phyloP scores from a whole-genome alignment of 2,797 vertebrate genomes.

The Stomatorhinus walkeri region DNA sequence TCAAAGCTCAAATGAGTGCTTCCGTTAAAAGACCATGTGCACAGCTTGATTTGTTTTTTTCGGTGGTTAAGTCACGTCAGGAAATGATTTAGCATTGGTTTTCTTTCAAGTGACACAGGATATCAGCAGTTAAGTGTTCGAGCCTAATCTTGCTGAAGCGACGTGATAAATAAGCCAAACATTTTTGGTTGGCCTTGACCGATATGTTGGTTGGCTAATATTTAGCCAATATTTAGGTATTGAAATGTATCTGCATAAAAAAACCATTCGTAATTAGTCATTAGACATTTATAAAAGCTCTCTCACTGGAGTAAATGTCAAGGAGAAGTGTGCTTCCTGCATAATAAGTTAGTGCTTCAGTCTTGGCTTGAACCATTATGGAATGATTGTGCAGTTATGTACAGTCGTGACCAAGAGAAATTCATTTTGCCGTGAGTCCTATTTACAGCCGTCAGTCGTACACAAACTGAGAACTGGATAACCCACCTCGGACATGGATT shows the following conservation, averaged over 20 bases:
- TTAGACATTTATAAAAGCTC: background rate
- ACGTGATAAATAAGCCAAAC: background rate
- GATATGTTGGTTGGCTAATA: background rate
- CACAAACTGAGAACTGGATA: background rate
- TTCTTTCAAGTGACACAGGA: background rate
- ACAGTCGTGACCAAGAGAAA: background rate
- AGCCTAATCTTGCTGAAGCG: background rate
- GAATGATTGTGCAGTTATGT: background rate
- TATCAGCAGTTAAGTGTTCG: background rate
- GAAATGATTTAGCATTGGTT: background rate
- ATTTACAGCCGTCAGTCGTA: background rate
- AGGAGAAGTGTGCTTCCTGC: background rate
- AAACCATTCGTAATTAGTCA: background rate
- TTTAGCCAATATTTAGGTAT: background rate
- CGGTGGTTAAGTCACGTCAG: background rate
- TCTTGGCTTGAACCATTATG: background rate
- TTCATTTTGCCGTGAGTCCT: background rate
- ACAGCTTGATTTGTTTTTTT: background rate
- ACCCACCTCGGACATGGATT: background rate
- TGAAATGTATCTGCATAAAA: background rate
- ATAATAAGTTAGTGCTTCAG: background rate
- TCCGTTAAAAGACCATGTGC: background rate
- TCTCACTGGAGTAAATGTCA: background rate
- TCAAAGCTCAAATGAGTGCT: constrained; percentile 2
- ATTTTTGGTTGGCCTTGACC: background rate